Conservation (phyloP, 2,888 invertebrate genomes). For the Metallyticus violacea region DNA sequence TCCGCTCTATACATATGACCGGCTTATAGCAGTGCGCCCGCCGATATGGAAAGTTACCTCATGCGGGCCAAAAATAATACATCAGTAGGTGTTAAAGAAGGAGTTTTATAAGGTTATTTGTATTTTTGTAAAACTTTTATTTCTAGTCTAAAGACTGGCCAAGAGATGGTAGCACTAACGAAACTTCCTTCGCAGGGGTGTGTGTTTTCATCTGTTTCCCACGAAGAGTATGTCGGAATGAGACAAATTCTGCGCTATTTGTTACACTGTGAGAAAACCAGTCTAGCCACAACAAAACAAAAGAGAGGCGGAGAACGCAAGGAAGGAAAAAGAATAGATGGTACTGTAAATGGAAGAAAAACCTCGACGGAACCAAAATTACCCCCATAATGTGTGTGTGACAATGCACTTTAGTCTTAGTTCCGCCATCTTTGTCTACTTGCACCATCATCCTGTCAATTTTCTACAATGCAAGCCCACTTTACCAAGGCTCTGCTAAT, state of each 20-base stretch:
- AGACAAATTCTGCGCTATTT: background rate
- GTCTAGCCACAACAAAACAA: background rate
- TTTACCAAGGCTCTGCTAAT: too few relatives aligned
- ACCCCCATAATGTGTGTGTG: constrained; percentile 24
- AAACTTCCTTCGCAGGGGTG: too few relatives aligned
- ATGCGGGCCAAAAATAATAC: too few relatives aligned
- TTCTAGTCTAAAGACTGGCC: too few relatives aligned
- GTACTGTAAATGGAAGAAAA: constrained; percentile 19
- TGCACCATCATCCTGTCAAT: background rate
- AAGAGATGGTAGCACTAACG: too few relatives aligned
- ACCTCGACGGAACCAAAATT: constrained; percentile 12
- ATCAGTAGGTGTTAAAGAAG: too few relatives aligned
- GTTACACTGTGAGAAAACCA: background rate
- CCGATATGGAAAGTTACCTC: too few relatives aligned
- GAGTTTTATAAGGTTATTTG: too few relatives aligned
- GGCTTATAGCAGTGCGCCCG: too few relatives aligned
- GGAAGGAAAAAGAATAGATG: background rate
- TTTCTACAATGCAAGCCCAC: background rate
- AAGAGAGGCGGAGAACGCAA: background rate
- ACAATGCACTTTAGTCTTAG: constrained; percentile 16
- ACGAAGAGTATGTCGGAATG: background rate
- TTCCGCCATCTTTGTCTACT: constrained; percentile 27
- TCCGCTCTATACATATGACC: too few relatives aligned
- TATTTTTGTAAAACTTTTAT: too few relatives aligned
- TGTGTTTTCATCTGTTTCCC: background rate